phyloP scores from a whole-genome alignment of 2,888 invertebrate genomes.

The Hyposoter dolosus region DNA sequence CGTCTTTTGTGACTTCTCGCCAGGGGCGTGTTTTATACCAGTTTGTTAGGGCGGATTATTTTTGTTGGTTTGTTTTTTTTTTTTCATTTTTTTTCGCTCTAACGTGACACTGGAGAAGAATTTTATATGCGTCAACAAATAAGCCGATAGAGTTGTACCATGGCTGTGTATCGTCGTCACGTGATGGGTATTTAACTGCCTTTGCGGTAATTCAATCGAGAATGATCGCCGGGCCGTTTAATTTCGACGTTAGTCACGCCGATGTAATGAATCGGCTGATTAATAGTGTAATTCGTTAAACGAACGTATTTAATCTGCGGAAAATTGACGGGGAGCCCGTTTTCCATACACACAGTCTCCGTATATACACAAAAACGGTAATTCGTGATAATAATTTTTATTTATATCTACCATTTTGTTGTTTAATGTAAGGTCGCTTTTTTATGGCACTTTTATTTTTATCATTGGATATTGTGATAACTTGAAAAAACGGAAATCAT shows the following conservation, averaged over 20 bases:
- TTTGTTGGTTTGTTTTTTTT: conserved; percentile 13
- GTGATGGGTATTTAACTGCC: conserved; percentile 17
- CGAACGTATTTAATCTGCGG: conserved; percentile 8
- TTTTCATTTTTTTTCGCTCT: conserved; percentile 37
- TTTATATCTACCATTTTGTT: background rate
- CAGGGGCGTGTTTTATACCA: conserved; percentile 67
- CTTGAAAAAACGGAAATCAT: background rate
- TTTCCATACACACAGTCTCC: background rate
- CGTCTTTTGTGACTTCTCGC: conserved; percentile 69
- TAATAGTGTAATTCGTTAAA: conserved; percentile 17
- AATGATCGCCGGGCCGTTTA: conserved; percentile 15
- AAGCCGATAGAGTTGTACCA: conserved; percentile 67
- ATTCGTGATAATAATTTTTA: background rate
- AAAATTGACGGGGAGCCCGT: background rate
- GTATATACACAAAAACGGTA: background rate
- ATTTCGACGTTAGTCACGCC: conserved; percentile 40
- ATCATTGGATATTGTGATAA: background rate
- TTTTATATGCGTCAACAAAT: conserved; percentile 62
- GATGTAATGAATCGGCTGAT: conserved; percentile 21
- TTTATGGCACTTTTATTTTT: background rate
- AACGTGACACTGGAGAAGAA: conserved; percentile 60
- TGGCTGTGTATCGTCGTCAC: conserved; percentile 6
- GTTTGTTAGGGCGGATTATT: conserved; percentile 74
- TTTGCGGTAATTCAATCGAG: conserved; percentile 45
- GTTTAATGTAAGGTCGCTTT: background rate